Evolutionary conservation across 2,888 invertebrate species (phyloP).

Genomic region (Coronaproctus castanopsis): DNA sequence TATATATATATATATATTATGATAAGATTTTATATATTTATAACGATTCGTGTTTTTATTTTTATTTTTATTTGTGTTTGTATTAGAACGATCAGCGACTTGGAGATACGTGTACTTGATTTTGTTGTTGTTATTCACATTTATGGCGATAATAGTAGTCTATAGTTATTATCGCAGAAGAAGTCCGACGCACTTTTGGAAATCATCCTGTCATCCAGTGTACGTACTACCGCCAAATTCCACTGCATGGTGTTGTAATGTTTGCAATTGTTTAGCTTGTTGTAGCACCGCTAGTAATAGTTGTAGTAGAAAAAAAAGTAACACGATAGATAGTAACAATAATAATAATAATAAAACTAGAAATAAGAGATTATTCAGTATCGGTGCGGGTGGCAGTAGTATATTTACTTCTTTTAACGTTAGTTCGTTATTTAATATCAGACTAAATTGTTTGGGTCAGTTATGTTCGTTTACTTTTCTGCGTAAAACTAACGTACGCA

Average conservation of each 20-base stretch:
- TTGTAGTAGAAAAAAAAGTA: no score
- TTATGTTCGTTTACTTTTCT: background rate
- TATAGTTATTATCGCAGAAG: slow-evolving; percentile 47
- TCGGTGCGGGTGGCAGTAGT: background rate
- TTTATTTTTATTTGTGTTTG: no score
- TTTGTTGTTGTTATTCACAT: slow-evolving; percentile 69
- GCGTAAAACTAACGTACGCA: background rate
- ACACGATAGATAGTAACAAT: background rate
- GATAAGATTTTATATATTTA: no score
- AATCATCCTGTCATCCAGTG: slow-evolving; percentile 6
- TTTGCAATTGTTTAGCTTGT: background rate
- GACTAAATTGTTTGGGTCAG: background rate
- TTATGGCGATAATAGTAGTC: slow-evolving; percentile 40
- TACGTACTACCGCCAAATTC: slow-evolving; percentile 6
- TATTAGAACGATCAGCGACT: background rate
- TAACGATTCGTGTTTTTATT: no score
- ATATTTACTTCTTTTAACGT: background rate
- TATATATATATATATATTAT: no score
- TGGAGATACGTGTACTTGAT: slow-evolving; percentile 59
- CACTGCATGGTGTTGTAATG: background rate
- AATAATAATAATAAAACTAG: background rate
- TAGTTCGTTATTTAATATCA: background rate
- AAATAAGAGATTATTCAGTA: no score
- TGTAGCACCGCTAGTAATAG: background rate
- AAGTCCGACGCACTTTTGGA: slow-evolving; percentile 12